phyloP scores from a whole-genome alignment of 1,140 invertebrate genomes.

The Kradibia gibbosae region DNA sequence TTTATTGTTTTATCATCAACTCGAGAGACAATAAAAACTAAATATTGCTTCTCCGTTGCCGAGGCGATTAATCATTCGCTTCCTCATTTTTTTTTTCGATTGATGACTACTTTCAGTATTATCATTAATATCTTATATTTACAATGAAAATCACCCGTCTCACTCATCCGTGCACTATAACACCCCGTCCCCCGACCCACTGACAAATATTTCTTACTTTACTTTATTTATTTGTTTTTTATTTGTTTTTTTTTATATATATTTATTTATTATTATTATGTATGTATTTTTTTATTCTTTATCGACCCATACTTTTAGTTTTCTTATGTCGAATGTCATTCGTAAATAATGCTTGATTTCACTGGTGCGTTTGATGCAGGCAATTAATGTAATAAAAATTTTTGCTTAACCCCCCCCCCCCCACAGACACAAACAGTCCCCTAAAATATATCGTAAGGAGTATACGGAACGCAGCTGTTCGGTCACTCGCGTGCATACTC shows the following conservation, averaged over 20 bases:
- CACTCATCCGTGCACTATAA: constrained; percentile 36
- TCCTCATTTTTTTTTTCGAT: constrained; percentile 58
- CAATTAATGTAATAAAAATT: too few relatives aligned
- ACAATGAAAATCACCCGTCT: constrained; percentile 56
- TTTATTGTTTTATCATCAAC: constrained; percentile 55
- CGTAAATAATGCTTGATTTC: constrained; percentile 34
- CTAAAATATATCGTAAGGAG: constrained; percentile 58
- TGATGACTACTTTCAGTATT: constrained; percentile 63
- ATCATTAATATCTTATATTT: constrained; percentile 55
- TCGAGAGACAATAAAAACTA: constrained; percentile 68
- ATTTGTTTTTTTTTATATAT: background rate
- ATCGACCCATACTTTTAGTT: background rate
- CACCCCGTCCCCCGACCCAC: constrained; percentile 7
- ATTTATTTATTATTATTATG: constrained; percentile 5
- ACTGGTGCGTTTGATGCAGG: constrained; percentile 61
- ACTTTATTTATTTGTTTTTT: constrained; percentile 7
- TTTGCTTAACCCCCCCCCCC: too few relatives aligned
- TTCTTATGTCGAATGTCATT: constrained; percentile 37
- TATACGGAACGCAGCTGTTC: constrained; percentile 54
- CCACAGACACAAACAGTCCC: too few relatives aligned
- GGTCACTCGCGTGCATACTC: background rate
- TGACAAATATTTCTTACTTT: background rate
- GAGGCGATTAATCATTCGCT: constrained; percentile 60
- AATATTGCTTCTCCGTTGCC: constrained; percentile 71
- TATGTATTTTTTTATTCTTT: background rate